These are phyloP conservation scores for Nymphalis polychloros DNA, from an alignment of 2,888 invertebrate species.

Conservation along the genomic window DNA sequence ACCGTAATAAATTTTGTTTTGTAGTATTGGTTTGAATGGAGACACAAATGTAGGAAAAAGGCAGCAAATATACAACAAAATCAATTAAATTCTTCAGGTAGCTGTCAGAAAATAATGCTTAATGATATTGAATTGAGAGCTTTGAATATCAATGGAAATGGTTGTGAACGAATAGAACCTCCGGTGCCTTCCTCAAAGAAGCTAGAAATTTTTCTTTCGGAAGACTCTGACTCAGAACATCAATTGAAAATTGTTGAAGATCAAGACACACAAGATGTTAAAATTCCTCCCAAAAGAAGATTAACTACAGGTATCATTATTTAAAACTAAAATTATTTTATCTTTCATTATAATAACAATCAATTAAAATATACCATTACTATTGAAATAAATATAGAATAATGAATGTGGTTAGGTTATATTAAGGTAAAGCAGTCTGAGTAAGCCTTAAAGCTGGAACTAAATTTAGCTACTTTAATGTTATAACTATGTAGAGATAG, in stretches of 20 bases:
- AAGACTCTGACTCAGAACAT: constrained; percentile 63
- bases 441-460: too few relatives aligned
- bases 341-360: not conserved
- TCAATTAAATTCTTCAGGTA: constrained; percentile 49
- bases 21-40: constrained; percentile 76
- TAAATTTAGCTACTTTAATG: too few relatives aligned
- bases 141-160: constrained; percentile 60
- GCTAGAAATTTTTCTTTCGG: constrained; percentile 53
- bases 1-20: constrained; percentile 25
- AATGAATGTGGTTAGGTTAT: too few relatives aligned
- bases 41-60: constrained; percentile 71
- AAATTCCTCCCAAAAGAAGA: constrained; percentile 25
- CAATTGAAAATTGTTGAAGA: constrained; percentile 46
- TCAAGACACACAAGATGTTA: constrained; percentile 22
- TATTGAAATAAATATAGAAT: too few relatives aligned
- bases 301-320: constrained; percentile 21
- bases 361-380: not conserved
- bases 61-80: constrained; percentile 59
- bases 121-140: constrained; percentile 70
- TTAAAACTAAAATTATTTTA: not conserved
- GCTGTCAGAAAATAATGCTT: constrained; percentile 59
- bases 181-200: constrained; percentile 50
- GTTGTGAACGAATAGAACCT: constrained; percentile 42
- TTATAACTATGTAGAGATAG: too few relatives aligned
- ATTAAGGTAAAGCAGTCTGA: too few relatives aligned